These are phyloP conservation scores for Mechanitis messenoides DNA, from an alignment of 2,888 invertebrate species.

Conservation along the genomic window DNA sequence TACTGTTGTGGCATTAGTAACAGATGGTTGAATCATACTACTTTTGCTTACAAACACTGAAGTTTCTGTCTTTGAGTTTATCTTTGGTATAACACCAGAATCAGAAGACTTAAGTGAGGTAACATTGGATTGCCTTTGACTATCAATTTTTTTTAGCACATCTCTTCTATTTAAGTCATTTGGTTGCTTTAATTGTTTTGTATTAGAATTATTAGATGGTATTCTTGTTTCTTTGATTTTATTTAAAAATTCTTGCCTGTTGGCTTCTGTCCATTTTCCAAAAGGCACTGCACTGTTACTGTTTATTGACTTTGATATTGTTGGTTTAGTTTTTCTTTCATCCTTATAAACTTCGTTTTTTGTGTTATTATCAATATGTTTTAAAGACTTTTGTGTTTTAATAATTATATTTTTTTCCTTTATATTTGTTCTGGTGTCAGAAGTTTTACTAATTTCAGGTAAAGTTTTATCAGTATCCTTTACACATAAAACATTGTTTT, in stretches of 20 bases:
- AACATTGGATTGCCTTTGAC: slow-evolving; percentile 55
- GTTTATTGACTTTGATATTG: slow-evolving; percentile 43
- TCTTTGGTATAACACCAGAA: slow-evolving; percentile 36
- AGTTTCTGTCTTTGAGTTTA: slow-evolving; percentile 47
- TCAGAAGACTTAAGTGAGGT: slow-evolving; percentile 50
- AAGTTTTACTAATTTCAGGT: too few species aligned
- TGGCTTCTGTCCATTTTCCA: slow-evolving; percentile 69
- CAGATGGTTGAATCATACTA: slow-evolving; percentile 20
- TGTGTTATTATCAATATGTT: slow-evolving; percentile 7
- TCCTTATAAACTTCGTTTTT: slow-evolving; percentile 25
- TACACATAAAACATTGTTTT: too few species aligned
- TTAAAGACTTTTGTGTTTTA: not conserved
- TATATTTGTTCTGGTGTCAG: too few species aligned
- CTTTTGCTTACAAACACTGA: slow-evolving; percentile 45
- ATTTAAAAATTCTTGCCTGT: slow-evolving; percentile 65
- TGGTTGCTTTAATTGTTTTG: slow-evolving; percentile 65
- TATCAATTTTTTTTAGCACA: slow-evolving; percentile 65
- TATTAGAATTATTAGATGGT: slow-evolving; percentile 46
- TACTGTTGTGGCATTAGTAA: slow-evolving; percentile 16
- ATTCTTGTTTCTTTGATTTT: slow-evolving; percentile 63
- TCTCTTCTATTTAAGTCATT: slow-evolving; percentile 69
- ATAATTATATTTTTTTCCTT: too few species aligned
- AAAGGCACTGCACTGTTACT: slow-evolving; percentile 63
- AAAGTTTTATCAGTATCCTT: not conserved
- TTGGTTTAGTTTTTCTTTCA: slow-evolving; percentile 24